Percentiles rank a stretch among this genome's conserved stretches.
phyloP scores from a whole-genome alignment of 2,113 vertebrate species.

The Bagarius yarrelli region DNA sequence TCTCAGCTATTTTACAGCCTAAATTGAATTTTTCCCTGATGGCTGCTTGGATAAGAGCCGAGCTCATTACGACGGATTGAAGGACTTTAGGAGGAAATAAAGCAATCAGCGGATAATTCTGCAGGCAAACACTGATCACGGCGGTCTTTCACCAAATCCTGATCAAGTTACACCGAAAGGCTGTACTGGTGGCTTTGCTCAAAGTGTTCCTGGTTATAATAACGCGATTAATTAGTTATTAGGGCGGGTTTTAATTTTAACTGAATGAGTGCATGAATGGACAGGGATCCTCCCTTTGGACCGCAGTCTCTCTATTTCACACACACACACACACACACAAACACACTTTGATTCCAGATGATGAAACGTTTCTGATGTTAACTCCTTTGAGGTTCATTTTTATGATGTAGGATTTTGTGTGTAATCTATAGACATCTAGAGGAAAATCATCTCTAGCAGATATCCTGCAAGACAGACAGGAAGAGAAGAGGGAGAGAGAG shows the following conservation, averaged over 20 bases:
- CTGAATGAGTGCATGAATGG: background rate
- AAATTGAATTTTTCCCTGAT: conserved; percentile 52
- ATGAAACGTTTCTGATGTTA: background rate
- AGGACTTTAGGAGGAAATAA: conserved; percentile 48
- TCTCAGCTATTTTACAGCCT: conserved; percentile 43
- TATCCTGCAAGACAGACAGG: background rate
- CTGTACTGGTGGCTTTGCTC: background rate
- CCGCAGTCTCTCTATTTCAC: background rate
- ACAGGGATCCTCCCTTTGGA: background rate
- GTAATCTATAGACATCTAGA: background rate
- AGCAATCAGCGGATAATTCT: conserved; percentile 51
- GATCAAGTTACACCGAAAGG: conserved; percentile 18
- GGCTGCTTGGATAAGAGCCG: conserved; percentile 47
- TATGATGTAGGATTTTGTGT: background rate
- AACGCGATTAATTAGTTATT: conserved; percentile 5
- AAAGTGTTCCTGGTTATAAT: background rate
- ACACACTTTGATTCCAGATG: background rate
- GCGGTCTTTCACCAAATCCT: conserved; percentile 14
- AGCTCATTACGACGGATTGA: conserved; percentile 49
- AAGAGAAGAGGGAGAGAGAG: conserved; percentile 15
- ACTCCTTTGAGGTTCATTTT: background rate
- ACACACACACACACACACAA: background rate
- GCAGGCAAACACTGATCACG: conserved; percentile 43
- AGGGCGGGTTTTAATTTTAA: background rate
- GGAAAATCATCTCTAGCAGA: background rate